phyloP scores from a whole-genome alignment of 1,140 invertebrate genomes.

The Bombus pyrosoma region DNA sequence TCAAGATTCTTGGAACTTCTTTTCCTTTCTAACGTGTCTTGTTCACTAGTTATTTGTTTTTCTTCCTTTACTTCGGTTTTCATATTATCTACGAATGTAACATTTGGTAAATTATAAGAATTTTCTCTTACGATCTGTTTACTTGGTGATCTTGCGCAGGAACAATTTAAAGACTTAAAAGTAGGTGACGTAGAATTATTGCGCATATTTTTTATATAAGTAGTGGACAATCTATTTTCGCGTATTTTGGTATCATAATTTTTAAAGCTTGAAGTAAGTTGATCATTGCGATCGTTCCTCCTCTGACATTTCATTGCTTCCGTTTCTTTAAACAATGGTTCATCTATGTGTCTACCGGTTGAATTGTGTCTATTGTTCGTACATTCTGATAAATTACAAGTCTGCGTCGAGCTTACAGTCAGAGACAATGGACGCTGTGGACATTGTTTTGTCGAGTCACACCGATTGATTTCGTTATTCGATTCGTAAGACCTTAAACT shows the following conservation, averaged over 20 bases:
- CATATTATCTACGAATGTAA: not conserved
- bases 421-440: constrained; percentile 57
- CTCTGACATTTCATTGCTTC: constrained; percentile 56
- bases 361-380: constrained; percentile 59
- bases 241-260: constrained; percentile 7
- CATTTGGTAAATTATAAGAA: not conserved
- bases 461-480: constrained; percentile 48
- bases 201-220: constrained; percentile 43
- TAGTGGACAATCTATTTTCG: constrained; percentile 23
- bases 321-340: constrained; percentile 33
- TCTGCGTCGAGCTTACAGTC: constrained; percentile 43
- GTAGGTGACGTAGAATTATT: constrained; percentile 13
- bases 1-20: constrained; percentile 90
- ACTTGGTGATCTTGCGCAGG: constrained; percentile 13
- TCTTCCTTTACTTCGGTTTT: constrained; percentile 13
- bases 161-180: not conserved
- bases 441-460: constrained; percentile 24
- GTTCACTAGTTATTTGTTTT: constrained; percentile 61
- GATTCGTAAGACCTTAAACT: constrained; percentile 50
- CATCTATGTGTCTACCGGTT: constrained; percentile 42
- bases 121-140: not conserved
- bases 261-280: constrained; percentile 44
- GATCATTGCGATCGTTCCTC: constrained; percentile 60
- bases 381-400: constrained; percentile 47
- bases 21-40: constrained; percentile 76